phyloP scores from a whole-genome alignment of 2,888 invertebrate genomes.

The Plutella xylostella region DNA sequence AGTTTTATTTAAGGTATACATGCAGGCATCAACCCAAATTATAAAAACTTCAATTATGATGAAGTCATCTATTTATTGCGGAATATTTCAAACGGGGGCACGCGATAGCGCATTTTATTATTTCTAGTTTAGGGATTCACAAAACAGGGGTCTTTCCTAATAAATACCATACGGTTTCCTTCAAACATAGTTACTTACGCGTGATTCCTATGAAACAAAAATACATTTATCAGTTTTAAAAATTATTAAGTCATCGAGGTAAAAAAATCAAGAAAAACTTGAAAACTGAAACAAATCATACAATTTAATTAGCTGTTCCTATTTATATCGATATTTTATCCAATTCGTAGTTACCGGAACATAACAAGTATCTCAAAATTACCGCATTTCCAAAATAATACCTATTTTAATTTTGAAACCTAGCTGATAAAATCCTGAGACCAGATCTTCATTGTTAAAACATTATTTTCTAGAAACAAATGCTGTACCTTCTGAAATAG shows the following conservation, averaged over 20 bases:
- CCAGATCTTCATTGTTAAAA: no score
- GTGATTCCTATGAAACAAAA: conserved; percentile 70
- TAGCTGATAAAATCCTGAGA: no score
- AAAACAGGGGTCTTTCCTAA: conserved; percentile 45
- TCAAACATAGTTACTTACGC: conserved; percentile 53
- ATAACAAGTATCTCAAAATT: no score
- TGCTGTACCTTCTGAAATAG: conserved; percentile 87
- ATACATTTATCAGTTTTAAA: conserved; percentile 28
- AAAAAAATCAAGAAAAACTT: not conserved
- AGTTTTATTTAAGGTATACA: not conserved
- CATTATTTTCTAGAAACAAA: not conserved
- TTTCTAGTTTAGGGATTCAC: conserved; percentile 14
- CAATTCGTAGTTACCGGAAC: no score
- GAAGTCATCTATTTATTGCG: not conserved
- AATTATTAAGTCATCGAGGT: not conserved
- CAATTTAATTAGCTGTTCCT: no score
- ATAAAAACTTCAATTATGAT: not conserved
- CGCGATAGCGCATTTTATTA: not conserved
- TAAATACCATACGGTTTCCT: conserved; percentile 42
- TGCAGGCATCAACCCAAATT: not conserved
- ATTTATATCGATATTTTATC: no score
- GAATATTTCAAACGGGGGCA: not conserved
- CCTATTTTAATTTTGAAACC: no score
- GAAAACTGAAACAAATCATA: no score
- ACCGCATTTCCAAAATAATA: no score